phyloP scores from a whole-genome alignment of 1,140 invertebrate genomes.

The Drosophila ficusphila region DNA sequence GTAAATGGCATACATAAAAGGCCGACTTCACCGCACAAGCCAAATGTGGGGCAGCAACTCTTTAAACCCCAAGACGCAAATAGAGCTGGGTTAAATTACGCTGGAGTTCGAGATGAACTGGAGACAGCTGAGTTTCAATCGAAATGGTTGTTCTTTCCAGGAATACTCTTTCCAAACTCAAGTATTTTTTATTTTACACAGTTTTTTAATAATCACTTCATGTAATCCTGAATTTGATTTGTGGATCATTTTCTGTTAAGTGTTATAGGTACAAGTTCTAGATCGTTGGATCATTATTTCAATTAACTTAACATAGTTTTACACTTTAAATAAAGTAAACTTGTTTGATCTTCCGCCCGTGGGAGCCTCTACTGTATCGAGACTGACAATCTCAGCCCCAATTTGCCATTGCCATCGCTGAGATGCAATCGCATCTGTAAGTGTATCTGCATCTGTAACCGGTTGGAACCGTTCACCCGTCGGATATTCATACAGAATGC shows the following conservation, averaged over 20 bases:
- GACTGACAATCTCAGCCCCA: slow-evolving; percentile 4
- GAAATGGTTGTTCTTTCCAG: too few species aligned
- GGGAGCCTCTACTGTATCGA: not conserved
- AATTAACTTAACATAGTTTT: not conserved
- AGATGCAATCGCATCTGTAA: slow-evolving; percentile 15
- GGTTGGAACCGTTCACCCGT: slow-evolving; percentile 34
- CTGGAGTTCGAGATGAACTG: slow-evolving; percentile 2
- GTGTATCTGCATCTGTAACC: slow-evolving; percentile 27
- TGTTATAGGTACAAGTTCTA: too few species aligned
- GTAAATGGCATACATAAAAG: slow-evolving; percentile 38
- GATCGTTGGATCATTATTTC: too few species aligned
- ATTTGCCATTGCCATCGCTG: slow-evolving; percentile 1
- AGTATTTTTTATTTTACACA: too few species aligned
- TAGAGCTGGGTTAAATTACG: slow-evolving; percentile 29
- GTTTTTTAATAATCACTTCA: too few species aligned
- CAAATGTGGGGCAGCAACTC: slow-evolving; percentile 30
- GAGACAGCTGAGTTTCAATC: too few species aligned
- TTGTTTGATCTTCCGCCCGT: too few species aligned
- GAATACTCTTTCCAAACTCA: too few species aligned
- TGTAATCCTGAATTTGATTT: too few species aligned
- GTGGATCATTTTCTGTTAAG: too few species aligned
- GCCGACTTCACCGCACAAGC: slow-evolving; percentile 16
- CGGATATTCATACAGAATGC: slow-evolving; percentile 26
- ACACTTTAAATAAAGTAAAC: too few species aligned
- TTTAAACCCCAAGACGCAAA: slow-evolving; percentile 8